A percentile compares a stretch with the other conserved stretches of the same genome.
Evolutionary conservation across 1,140 invertebrate species (phyloP).

Genomic region (Zaprionus capensis): DNA sequence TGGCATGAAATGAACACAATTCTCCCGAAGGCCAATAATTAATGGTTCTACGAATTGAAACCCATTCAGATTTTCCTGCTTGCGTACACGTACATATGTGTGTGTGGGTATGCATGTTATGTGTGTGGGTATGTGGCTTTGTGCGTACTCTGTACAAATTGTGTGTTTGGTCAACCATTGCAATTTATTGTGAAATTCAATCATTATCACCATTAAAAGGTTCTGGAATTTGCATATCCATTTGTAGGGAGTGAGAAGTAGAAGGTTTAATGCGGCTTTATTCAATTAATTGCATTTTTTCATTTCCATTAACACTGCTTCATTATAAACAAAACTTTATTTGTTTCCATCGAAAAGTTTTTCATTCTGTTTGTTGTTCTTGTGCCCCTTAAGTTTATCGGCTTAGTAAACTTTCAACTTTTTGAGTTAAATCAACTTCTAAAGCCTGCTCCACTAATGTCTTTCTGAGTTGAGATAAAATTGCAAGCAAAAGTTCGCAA

Average conservation of each 20-base stretch:
- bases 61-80: neutral
- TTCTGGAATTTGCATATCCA: neutral
- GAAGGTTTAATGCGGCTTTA: neutral
- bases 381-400: neutral
- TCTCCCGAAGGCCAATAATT: neutral
- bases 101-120: neutral
- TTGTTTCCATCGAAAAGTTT: neutral
- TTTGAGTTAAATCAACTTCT: neutral
- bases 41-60: neutral
- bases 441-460: too few species aligned
- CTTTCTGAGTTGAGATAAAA: neutral
- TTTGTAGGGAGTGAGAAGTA: neutral
- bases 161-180: neutral
- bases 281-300: neutral
- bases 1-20: neutral
- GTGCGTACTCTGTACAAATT: neutral
- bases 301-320: neutral
- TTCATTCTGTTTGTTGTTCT: neutral
- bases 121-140: neutral
- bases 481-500: neutral
- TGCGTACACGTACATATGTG: too few species aligned
- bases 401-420: neutral
- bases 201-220: neutral
- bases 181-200: constrained; percentile 4
- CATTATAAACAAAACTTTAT: neutral